A percentile compares a stretch with the other conserved stretches of the same genome.
These are phyloP conservation scores for Sylvia atricapilla DNA, from an alignment of 2,113 vertebrate genomes.

Conservation along the genomic window DNA sequence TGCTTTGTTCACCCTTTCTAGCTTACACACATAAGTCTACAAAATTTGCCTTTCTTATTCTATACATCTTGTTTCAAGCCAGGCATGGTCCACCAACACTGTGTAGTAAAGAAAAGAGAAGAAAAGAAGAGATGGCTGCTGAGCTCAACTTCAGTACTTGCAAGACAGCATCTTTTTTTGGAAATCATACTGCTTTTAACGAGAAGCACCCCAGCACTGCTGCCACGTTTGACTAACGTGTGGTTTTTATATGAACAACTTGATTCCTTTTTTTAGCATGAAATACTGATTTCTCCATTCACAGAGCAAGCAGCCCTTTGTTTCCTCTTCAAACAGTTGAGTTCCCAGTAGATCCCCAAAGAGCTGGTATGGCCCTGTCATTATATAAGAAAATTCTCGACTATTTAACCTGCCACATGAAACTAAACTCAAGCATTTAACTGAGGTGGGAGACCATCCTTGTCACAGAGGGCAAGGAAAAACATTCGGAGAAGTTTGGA, in stretches of 20 bases:
- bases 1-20: neutral
- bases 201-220: neutral
- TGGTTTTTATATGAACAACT: neutral
- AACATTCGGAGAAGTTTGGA: neutral
- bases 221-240: neutral
- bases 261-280: neutral
- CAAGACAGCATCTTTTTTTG: constrained; percentile 53
- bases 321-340: neutral
- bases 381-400: fast-evolving
- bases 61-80: neutral
- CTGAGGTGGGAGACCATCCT: neutral
- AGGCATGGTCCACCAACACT: neutral
- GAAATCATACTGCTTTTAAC: neutral
- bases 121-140: constrained; percentile 11
- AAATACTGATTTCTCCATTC: neutral
- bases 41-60: neutral
- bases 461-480: neutral
- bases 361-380: neutral
- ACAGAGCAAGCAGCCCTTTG: neutral
- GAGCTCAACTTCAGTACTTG: constrained; percentile 23
- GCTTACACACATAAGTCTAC: neutral
- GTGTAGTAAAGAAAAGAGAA: neutral
- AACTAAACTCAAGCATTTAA: neutral
- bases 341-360: neutral
- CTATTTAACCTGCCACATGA: neutral